Base-by-base conservation (phyloP, 1,140 invertebrate species). In the Drosophila melanica region DNA sequence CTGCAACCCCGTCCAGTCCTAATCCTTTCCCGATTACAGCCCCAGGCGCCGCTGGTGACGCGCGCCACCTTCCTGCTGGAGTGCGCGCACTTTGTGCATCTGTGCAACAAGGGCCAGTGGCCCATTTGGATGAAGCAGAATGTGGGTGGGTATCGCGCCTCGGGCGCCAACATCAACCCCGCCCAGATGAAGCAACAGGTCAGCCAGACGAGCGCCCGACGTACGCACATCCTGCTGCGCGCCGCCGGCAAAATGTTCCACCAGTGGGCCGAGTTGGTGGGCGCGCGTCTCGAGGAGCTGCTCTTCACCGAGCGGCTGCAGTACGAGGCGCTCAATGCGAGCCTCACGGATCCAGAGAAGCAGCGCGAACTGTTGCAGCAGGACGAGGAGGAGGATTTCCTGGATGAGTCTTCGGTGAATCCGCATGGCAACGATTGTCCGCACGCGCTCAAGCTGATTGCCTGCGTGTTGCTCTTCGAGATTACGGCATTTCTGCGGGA, bases 61-160 rank as follows among this genome's bases (percentile, higher is more conserved):
- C 93, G 98, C 89, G 98, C 99, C 12, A 95, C 97, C 1, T 94
- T 99, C 37, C 92, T 99, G 30, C 92, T 99, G 37, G 99, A 99
- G 92, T 99, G 98, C 92, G 96, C 98, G 4, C 96, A 99, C 92
- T 97, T 99, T 86, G 98, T 99, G 0, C 98, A 99, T 91, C 95
- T 96, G 62, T 99, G 99, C 91, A 99, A 99, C 90, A 97, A 97
- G 92, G 98, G 98, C 1, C 97, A 98, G 74, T 99, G 99, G 98
- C 98, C 99, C 11, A 93, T 94, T 3, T 99, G 98, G 98, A 98
- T 99, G 95, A 97, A 97, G 92, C 93, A 96, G 42, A 97, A 96
- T 86, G 74, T 92, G 27, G 75, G 75, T 14, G 79, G 96, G 78
- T 97, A 96, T 91, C 93, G 96, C 37, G 94, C 95, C 5, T 96